A percentile compares a stretch with the other conserved stretches of the same genome.
Evolutionary conservation across 2,797 vertebrate species (phyloP).

Genomic region (Sebastes oblongus): DNA sequence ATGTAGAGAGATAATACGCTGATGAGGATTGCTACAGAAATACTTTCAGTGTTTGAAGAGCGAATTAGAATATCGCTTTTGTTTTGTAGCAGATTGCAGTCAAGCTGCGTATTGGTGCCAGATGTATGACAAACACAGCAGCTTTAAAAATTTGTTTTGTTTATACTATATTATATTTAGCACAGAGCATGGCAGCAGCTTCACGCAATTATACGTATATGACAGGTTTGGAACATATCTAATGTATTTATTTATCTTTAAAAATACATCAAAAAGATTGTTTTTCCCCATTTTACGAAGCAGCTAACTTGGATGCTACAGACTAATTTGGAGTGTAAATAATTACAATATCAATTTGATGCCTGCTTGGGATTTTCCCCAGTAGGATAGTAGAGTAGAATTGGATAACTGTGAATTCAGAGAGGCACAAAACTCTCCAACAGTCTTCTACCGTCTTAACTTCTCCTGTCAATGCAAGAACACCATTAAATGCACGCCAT

Average conservation of each 20-base stretch:
- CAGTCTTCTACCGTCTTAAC: not conserved
- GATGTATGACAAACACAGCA: slow-evolving; percentile 31
- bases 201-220: not conserved
- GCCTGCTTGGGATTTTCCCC: not conserved
- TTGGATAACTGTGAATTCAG: not conserved
- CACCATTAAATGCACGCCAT: too few relatives aligned
- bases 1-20: slow-evolving; percentile 24
- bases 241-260: not conserved
- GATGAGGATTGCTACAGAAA: slow-evolving; percentile 50
- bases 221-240: not conserved
- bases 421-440: not conserved
- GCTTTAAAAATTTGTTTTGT: not conserved
- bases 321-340: not conserved
- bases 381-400: not conserved
- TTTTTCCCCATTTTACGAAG: not conserved
- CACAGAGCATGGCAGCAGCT: not conserved
- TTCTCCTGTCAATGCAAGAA: not conserved
- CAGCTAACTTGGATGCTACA: not conserved
- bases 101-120: slow-evolving; percentile 18
- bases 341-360: not conserved
- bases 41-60: slow-evolving; percentile 15
- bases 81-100: slow-evolving; percentile 21
- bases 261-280: not conserved
- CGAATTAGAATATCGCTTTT: slow-evolving; percentile 24
- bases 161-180: not conserved